Base-by-base conservation (phyloP, 2,797 vertebrate genomes). In the Euphonia xanthogaster region DNA sequence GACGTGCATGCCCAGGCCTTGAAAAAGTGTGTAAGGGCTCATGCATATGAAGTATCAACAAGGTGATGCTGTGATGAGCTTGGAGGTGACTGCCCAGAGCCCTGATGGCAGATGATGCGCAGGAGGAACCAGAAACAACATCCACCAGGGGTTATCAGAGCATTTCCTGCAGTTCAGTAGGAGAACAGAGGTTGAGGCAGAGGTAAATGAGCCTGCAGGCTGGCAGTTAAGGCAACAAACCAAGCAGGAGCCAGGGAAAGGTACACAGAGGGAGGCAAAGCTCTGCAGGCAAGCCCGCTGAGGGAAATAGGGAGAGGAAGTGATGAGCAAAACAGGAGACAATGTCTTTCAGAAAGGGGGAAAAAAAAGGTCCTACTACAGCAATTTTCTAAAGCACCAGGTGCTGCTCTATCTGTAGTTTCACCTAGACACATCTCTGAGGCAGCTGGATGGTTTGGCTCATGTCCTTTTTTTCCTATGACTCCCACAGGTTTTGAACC, bases 381-480 rank as follows among this genome's bases (percentile, higher is more conserved):
- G 65, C 42, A 54, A 13, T 44, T 88, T 76, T 73, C 71, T 78
- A 42, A 67, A 42, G 60, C 40, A 57, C 10, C 63, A 63, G 42
- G 45, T 87, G 67, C 51, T 82, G 60, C 67, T 86, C 55, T 65
- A 73, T 60, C 86, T 90, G 74, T 35, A 82, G n/a, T 30, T 45
- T 14, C n/a, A 23, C 3, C 33, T 23, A 72, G 23, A 31, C 14
- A 31, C 60, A 45, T 42, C 58, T 86, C 50, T 60, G n/a, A 53
- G 24, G 39, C 17, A 39, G 45, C 30, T 47, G 35, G 28, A 21
- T 50, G 31, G 10, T 1, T 2, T n/a, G 47, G 31, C 17, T 53
- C 24, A 8, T 23, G 30, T 39, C 45, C 30, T 54, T 51, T 40
- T 68, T 71, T 76, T 45, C 47, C 66, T 62, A 6, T 20, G 37